Base-by-base conservation (phyloP, 2,888 invertebrate species). In the Ischnura elegans region DNA sequence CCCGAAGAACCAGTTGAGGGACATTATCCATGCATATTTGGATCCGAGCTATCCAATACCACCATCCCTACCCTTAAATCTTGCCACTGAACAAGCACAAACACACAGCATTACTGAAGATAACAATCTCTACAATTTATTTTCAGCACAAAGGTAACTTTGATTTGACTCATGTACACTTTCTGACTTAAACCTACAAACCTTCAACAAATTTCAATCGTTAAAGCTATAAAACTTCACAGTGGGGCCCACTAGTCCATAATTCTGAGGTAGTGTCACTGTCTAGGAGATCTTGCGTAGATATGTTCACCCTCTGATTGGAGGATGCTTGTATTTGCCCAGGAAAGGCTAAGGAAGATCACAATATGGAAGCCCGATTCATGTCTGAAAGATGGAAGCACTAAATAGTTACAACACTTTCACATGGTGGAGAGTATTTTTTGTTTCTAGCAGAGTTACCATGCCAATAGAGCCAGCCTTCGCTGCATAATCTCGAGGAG, bases 401-500 rank as follows among this genome's bases (percentile, higher is more conserved):
- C 61, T 25, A 1, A n/a, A n/a, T n/a, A n/a, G 8, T n/a, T 61
- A 51, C n/a, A n/a, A 25, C 8, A 25, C 19, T 3, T 51, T 13
- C 19, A 21, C 61, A 61, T 61, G 21, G 25, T 21, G 19, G 61
- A 61, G 10, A 36, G 76, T 13, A 76, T 29, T 25, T 29, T 29
- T 76, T 36, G 36, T 36, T 36, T 87, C 51, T 10, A 87, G 3
- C 19, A 90, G 61, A 43, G 90, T 25, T 0, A 85, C 46, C 36
- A 93, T 29, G 13, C 93, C 55, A 2, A 29, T 21, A n/a, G 87
- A 42, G 2, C 61, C 86, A 47, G 86, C 76, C 36, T 94, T 94
- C 19, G 95, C 94, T 0, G 97, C 97, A 94, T 97, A 97, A 93
- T 97, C 97, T 3, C 96, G 94, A 0, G 97, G 96, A 0, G 97